A percentile compares a stretch with the other conserved stretches of the same genome.
Conservation (phyloP, 2,113 vertebrate genomes). For the Uropsilus gracilis region DNA sequence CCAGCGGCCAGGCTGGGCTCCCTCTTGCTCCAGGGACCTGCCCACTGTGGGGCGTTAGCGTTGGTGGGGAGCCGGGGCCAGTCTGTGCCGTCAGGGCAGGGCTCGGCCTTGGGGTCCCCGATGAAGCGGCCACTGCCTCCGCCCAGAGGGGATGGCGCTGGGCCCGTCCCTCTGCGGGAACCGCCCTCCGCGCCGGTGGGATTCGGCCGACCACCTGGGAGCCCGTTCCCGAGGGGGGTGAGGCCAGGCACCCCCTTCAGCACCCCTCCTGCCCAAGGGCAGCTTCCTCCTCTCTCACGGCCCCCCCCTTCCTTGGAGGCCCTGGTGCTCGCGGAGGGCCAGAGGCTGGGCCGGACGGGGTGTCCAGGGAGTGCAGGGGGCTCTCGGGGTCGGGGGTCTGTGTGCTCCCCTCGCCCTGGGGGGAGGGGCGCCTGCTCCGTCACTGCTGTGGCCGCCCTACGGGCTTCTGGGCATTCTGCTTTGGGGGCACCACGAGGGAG, state of each 20-base stretch:
- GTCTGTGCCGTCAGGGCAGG: too few species aligned
- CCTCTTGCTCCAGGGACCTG: too few species aligned
- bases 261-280: not conserved
- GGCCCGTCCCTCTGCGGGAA: not conserved
- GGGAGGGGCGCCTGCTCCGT: rapidly evolving
- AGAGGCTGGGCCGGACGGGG: not conserved
- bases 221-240: not conserved
- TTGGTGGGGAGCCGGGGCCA: not conserved
- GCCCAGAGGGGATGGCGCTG: rapidly evolving
- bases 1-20: too few species aligned
- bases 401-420: not conserved
- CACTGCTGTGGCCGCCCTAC: not conserved
- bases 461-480: not conserved
- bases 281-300: not conserved
- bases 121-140: not conserved
- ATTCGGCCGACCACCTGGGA: not conserved
- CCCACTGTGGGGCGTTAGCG: not conserved
- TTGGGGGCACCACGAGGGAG: not conserved
- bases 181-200: rapidly evolving
- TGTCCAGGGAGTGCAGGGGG: rapidly evolving
- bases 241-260: rapidly evolving
- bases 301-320: not conserved
- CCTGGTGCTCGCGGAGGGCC: not conserved
- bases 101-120: rapidly evolving
- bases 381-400: not conserved